Evolutionary conservation across 2,113 vertebrate species (phyloP).

Genomic region (Podarcis muralis): DNA sequence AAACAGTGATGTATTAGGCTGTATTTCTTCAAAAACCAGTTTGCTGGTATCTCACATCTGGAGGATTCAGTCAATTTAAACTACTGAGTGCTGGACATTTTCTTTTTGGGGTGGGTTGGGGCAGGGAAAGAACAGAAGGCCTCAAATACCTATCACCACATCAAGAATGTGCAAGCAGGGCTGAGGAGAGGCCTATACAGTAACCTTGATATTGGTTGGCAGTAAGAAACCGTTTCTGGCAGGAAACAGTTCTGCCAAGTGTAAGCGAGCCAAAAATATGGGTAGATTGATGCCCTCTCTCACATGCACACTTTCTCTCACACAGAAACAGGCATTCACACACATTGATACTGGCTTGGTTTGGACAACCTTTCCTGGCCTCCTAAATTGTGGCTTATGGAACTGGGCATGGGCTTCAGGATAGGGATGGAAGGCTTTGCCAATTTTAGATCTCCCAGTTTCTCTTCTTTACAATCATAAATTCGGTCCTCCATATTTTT

Average conservation of each 20-base stretch:
- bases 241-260: neutral
- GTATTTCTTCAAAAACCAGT: slow-evolving; percentile 44
- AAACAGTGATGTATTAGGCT: slow-evolving; percentile 43
- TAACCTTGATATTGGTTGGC: neutral
- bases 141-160: slow-evolving; percentile 9
- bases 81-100: neutral
- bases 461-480: too few relatives aligned
- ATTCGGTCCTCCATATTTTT: too few relatives aligned
- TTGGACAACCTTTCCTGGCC: neutral
- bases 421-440: too few relatives aligned
- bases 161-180: slow-evolving; percentile 23
- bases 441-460: neutral
- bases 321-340: neutral
- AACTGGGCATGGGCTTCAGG: neutral
- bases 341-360: neutral
- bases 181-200: slow-evolving; percentile 34
- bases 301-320: neutral
- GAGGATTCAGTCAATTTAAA: slow-evolving; percentile 45
- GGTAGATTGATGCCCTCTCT: neutral
- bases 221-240: neutral
- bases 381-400: neutral
- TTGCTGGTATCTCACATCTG: slow-evolving; percentile 46
- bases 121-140: slow-evolving; percentile 32
- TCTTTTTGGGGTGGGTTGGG: neutral
- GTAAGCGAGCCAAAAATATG: too few relatives aligned